Conservation (phyloP, 2,888 invertebrate species). For the Schizotus pectinicornis region DNA sequence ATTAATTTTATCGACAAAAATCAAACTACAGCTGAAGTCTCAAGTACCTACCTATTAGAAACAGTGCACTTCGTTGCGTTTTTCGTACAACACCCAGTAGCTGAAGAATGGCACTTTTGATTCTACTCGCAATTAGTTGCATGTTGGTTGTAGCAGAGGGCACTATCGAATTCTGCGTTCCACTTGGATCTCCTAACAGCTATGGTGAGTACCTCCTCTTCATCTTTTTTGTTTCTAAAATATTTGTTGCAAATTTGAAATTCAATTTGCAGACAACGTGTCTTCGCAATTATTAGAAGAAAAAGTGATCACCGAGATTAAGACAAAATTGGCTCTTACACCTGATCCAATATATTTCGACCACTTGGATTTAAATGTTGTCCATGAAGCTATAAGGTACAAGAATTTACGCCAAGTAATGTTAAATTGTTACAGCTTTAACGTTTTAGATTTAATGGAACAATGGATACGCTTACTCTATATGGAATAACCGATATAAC, state of each 20-base stretch:
- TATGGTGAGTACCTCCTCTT: neutral
- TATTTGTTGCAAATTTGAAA: neutral
- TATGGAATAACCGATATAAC: constrained; percentile 16
- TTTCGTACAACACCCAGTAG: too few relatives aligned
- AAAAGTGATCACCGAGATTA: constrained; percentile 2
- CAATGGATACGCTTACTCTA: constrained; percentile 26
- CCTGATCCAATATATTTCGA: constrained; percentile 1
- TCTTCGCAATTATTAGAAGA: constrained; percentile 2
- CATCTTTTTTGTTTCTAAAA: neutral
- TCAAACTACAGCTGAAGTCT: too few relatives aligned
- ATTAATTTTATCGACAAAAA: too few relatives aligned
- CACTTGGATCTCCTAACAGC: neutral
- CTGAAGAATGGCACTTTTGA: neutral
- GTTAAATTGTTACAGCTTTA: neutral
- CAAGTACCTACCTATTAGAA: too few relatives aligned
- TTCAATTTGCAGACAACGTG: neutral
- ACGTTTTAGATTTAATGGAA: constrained; percentile 24
- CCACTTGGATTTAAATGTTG: constrained; percentile 11
- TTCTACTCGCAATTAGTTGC: neutral
- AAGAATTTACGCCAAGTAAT: neutral
- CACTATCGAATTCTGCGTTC: constrained; percentile 12
- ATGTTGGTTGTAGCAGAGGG: constrained; percentile 1
- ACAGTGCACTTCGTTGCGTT: too few relatives aligned
- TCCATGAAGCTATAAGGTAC: constrained; percentile 19
- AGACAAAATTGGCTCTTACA: neutral